phyloP scores from a whole-genome alignment of 2,113 vertebrate genomes.

The Corynorhinus townsendii region DNA sequence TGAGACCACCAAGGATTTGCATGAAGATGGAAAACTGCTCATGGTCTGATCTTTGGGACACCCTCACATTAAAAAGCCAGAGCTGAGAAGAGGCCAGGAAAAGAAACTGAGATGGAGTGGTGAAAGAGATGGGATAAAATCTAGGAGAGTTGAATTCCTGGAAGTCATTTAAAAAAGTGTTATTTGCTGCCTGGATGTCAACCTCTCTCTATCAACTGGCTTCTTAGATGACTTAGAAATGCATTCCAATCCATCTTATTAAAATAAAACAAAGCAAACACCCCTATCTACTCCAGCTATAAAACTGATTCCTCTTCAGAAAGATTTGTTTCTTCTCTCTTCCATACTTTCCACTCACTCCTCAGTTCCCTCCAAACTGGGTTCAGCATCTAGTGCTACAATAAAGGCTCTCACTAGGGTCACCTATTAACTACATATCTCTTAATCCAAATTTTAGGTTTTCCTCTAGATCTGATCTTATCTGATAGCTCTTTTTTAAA shows the following conservation, averaged over 20 bases:
- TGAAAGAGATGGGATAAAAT: neutral
- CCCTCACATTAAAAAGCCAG: neutral
- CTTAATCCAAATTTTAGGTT: neutral
- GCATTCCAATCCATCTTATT: neutral
- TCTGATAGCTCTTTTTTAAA: neutral
- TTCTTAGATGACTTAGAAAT: neutral
- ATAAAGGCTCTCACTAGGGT: neutral
- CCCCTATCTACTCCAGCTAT: neutral
- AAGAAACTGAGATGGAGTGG: neutral
- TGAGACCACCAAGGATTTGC: neutral
- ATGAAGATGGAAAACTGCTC: neutral
- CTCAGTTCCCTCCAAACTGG: neutral
- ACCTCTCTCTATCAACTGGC: neutral
- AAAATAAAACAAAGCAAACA: neutral
- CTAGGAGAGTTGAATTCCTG: neutral
- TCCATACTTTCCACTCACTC: neutral
- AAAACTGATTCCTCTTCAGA: neutral
- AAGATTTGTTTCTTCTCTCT: neutral
- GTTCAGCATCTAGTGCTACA: neutral
- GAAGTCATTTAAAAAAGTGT: neutral
- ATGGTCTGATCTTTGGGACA: neutral
- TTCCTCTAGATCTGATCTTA: neutral
- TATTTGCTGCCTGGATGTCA: neutral
- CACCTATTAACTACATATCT: neutral
- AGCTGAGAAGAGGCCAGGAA: neutral